Evolutionary conservation across 2,113 vertebrate species (phyloP), one percentile per base, ranked within the genome.

Genomic region (Ornithorhynchus anatinus): DNA sequence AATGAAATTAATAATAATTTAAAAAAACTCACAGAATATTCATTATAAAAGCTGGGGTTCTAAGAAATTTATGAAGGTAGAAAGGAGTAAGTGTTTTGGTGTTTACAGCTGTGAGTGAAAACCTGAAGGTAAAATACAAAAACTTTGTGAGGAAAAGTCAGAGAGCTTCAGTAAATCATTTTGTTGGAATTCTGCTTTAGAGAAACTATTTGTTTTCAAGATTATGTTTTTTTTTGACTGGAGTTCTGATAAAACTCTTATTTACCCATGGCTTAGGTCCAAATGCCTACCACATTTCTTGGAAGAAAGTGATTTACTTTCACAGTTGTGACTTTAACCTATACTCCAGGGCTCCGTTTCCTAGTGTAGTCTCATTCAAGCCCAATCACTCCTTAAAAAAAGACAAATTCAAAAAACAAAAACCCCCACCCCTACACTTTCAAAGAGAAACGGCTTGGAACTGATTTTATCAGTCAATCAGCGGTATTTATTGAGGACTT

Each of bases 151-250:
- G 59, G 7, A 15, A 42, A 68, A 42, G 44, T 39, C 58, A 70
- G 80, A 77, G 60, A 45, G 72, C 75, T 65, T 47, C 51, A 71
- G 79, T 69, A 70, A 39, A 71, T 69, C 52, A 73, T 81, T 81
- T 33, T 71, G 69, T 56, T 61, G 74, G 19, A 42, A 3, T 38
- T 56, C 13, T 42, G 27, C 33, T 50, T 72, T 69, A 36, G 69
- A 63, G 50, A n/a, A 52, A 33, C 5, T 66, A 32, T 59, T 60
- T 78, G 43, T 70, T 77, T 83, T 39, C 69, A 60, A 75, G 66
- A 51, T 36, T 48, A 70, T 70, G 69, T 38, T 53, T 37, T 67
- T 1, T 20, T 72, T 77, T 68, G 37, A 20, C 27, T 10, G 45
- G 27, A 45, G 40, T 54, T 40, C 23, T 56, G 63, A 75, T 35